phyloP scores from a whole-genome alignment of 2,888 invertebrate genomes.

The Plebejus melissa region DNA sequence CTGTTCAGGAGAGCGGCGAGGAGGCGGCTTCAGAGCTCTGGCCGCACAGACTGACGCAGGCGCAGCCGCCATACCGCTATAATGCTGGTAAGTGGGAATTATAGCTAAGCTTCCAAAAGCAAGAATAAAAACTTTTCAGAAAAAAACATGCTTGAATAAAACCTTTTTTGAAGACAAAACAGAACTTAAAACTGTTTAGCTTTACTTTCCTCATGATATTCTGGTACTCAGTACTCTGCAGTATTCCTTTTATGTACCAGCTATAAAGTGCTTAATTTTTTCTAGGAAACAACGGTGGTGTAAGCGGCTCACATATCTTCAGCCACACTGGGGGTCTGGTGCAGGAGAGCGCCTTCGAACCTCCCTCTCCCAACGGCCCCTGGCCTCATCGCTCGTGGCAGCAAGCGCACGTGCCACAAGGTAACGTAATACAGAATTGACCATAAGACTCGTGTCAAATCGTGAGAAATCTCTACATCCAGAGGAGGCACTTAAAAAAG shows the following conservation, averaged over 20 bases:
- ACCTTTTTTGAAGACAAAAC: neutral
- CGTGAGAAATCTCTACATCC: neutral
- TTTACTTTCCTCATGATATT: neutral
- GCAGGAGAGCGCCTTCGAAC: conserved; percentile 56
- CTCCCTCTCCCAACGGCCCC: conserved; percentile 41
- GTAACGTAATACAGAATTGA: neutral
- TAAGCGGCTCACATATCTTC: conserved; percentile 80
- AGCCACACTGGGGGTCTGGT: conserved; percentile 85
- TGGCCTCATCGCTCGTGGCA: conserved; percentile 52
- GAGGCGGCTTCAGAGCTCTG: conserved; percentile 49
- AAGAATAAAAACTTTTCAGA: neutral
- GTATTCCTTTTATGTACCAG: neutral
- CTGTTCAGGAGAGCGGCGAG: conserved; percentile 34
- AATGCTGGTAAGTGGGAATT: conserved; percentile 40
- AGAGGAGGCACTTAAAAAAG: neutral
- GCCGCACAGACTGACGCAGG: conserved; percentile 68
- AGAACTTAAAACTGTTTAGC: neutral
- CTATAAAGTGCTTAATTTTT: neutral
- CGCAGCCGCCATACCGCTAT: conserved; percentile 57
- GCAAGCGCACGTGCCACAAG: conserved; percentile 39
- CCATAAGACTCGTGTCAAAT: neutral
- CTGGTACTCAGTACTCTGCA: neutral
- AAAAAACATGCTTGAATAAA: no score
- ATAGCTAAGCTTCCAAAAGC: neutral
- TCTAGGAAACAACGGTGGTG: conserved; percentile 41